phyloP scores from a whole-genome alignment of 2,113 vertebrate species.

The Smithornis capensis region DNA sequence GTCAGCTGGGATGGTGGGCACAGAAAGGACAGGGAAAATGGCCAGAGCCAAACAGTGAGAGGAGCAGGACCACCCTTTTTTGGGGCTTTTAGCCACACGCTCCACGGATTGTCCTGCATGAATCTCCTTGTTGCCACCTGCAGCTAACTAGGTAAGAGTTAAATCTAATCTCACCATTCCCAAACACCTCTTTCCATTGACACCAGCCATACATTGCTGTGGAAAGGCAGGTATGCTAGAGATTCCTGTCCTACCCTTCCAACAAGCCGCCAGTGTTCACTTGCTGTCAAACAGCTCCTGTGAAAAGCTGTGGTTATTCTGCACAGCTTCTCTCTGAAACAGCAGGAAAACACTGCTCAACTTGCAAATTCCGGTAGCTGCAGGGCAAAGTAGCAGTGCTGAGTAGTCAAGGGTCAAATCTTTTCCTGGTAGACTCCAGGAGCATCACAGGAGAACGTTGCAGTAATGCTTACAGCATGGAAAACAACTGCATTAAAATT shows the following conservation, averaged over 20 bases:
- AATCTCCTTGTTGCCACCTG: neutral
- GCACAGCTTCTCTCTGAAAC: neutral
- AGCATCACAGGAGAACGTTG: neutral
- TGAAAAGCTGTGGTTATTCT: neutral
- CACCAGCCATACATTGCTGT: neutral
- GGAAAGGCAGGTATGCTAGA: neutral
- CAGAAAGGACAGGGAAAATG: neutral
- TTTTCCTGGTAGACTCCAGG: neutral
- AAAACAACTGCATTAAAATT: neutral
- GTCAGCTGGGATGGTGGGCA: neutral
- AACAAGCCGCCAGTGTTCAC: neutral
- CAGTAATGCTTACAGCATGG: neutral
- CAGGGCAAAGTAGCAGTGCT: neutral
- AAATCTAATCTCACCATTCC: neutral
- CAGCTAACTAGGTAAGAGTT: neutral
- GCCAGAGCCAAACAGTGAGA: neutral
- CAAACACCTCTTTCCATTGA: neutral
- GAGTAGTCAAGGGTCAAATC: neutral
- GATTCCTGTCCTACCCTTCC: neutral
- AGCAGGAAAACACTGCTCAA: neutral
- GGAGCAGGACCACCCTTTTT: neutral
- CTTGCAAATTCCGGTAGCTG: neutral
- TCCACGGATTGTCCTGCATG: neutral
- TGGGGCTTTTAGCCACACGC: neutral
- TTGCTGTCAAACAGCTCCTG: neutral